These are phyloP conservation scores for Colius striatus DNA, from an alignment of 2,113 vertebrate species.

Conservation along the genomic window DNA sequence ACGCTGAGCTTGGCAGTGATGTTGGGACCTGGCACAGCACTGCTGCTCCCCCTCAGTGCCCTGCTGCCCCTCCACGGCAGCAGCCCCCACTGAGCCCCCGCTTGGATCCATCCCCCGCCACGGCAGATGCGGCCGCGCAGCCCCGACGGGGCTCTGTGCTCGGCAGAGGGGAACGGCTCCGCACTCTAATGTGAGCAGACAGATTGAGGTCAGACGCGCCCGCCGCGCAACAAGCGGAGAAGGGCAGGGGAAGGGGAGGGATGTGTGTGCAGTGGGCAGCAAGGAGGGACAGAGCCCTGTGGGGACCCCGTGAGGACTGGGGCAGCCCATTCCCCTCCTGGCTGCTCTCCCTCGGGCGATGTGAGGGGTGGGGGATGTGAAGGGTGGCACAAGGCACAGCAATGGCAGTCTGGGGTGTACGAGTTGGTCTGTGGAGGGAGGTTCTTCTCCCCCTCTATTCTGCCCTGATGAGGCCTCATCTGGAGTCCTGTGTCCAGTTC, in stretches of 20 bases:
- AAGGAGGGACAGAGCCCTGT: rapidly evolving
- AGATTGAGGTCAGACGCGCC: slow-evolving; percentile 67
- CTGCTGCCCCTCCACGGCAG: rapidly evolving
- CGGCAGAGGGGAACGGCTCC: neutral
- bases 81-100: neutral
- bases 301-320: neutral
- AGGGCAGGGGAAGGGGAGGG: neutral
- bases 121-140: slow-evolving; percentile 23
- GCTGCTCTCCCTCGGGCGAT: rapidly evolving
- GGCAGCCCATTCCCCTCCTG: neutral
- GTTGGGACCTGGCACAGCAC: rapidly evolving
- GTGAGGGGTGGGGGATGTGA: neutral
- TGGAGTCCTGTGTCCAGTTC: too few species aligned
- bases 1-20: neutral
- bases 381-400: rapidly evolving
- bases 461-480: too few species aligned
- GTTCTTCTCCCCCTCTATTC: too few species aligned
- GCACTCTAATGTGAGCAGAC: slow-evolving; percentile 65
- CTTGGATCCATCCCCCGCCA: neutral
- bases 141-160: slow-evolving; percentile 23
- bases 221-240: neutral
- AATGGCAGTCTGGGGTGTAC: neutral
- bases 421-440: neutral
- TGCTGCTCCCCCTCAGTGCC: neutral
- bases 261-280: rapidly evolving